Evolutionary conservation across 2,888 invertebrate genomes (phyloP), one percentile per base, ranked within the genome.

Genomic region (Sminthurides aquaticus): DNA sequence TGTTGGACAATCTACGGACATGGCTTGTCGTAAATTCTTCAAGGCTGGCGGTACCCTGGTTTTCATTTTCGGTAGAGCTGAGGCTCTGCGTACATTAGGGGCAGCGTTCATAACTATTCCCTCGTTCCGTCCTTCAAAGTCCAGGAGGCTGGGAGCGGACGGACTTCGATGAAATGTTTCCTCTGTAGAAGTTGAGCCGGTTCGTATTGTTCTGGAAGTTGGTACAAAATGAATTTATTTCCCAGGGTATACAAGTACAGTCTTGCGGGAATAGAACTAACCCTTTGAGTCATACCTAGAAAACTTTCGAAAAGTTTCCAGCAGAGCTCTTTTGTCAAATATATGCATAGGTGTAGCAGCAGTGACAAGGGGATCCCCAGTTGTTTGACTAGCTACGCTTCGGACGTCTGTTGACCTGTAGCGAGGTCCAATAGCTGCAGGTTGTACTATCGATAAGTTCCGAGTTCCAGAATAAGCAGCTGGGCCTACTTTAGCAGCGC

Each of bases 401-500:
- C 74, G 67, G 3, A 71, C 71, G 57, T 74, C 74, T 25, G 69
- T 34, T 54, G 67, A 67, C 48, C 68, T 64, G 34, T 67, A 65
- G 25, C 71, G 64, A 49, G 66, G 60, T 52, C 64, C 58, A 28
- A 58, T 49, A 27, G 68, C 49, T 25, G 48, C 28, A 24, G 65
- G 54, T 34, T 61, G 59, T 8, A 61, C 20, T 27, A 48, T 48
- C 2, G 49, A 26, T 18, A 48, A 25, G 24, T 22, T 61, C 20
- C 60, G 26, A 2, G 49, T 26, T 25, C 60, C 58, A 3, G 62
- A 27, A 22, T 58, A 65, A 20, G 69, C 66, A 24, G 69, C 67
- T 58, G 73, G 73, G 43, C 74, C 65, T 61, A 95, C 91, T 78
- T 89, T 90, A 1, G 94, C 91, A 0, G 96, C 91, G 68, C 91